phyloP scores from a whole-genome alignment of 2,113 vertebrate genomes.

The Vimba vimba region DNA sequence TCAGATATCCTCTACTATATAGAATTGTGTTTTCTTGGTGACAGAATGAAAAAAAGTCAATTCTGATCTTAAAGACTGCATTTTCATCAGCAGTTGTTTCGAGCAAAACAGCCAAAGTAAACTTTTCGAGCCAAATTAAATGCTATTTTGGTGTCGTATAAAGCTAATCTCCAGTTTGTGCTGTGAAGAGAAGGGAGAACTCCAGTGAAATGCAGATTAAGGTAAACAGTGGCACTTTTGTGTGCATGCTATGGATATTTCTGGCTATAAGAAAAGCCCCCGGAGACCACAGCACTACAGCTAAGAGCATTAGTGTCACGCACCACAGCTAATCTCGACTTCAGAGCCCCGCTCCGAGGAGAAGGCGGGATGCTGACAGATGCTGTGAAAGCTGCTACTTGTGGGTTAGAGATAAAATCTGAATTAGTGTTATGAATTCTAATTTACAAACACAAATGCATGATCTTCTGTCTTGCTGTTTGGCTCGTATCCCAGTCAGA shows the following conservation, averaged over 20 bases:
- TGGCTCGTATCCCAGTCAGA: constrained; percentile 22
- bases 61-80: neutral
- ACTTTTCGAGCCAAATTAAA: neutral
- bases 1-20: neutral
- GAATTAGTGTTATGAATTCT: constrained; percentile 44
- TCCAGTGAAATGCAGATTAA: constrained; percentile 59
- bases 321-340: constrained; percentile 46
- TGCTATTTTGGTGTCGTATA: constrained; percentile 59
- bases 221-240: constrained; percentile 48
- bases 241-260: constrained; percentile 39
- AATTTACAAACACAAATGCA: constrained; percentile 45
- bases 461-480: constrained; percentile 10
- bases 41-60: neutral
- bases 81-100: neutral
- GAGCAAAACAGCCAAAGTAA: neutral
- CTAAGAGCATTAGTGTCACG: constrained; percentile 53
- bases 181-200: constrained; percentile 42
- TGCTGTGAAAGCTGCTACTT: constrained; percentile 25
- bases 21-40: neutral
- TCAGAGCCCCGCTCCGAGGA: constrained; percentile 22
- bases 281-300: constrained; percentile 16
- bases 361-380: constrained; percentile 17
- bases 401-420: constrained; percentile 40
- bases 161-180: constrained; percentile 42
- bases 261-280: constrained; percentile 5